Evolutionary conservation across 2,888 invertebrate species (phyloP), one percentile per base, ranked within the genome.

Genomic region (Empis livida): DNA sequence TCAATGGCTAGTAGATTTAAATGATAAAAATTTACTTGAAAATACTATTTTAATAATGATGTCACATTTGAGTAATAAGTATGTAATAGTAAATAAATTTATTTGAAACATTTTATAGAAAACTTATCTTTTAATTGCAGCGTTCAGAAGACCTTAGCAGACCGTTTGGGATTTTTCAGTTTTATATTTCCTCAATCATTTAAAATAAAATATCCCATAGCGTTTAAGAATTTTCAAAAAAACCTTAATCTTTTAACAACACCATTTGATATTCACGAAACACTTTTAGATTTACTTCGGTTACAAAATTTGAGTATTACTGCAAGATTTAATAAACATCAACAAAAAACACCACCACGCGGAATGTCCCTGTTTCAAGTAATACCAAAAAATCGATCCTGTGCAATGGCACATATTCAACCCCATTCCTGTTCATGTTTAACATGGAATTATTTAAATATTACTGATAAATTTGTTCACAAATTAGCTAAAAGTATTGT

Each of bases 371-470:
- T 70, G 2, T 61, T 65, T 51, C 61, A 62, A 11, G 59, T 80
- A 78, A 77, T 90, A 49, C 84, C 92, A 0, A 60, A 68, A 10
- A 78, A 82, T 54, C 73, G 94, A 20, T 85, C 86, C 6, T 94
- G 94, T 63, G 77, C 80, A 5, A 82, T 90, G 63, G 94, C 95
- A 0, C 88, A 82, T 46, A 86, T 96, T 49, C 91, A 92, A 62
- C 83, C 93, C 0, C 95, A 96, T 64, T 96, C 95, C 95, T 96
- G 96, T 63, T 83, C 92, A 1, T 96, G 96, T 61, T 72, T 94
- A 2, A 76, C 78, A 13, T 94, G 94, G 93, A 67, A 76, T 52
- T 72, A 76, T 44, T 69, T 90, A 0, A 65, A 77, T 2, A 69
- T 90, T 0, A 65, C 77, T 2, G 62, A 67, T 27, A 60, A 58